phyloP scores from a whole-genome alignment of 2,113 vertebrate species.

The Dicentrarchus labrax region DNA sequence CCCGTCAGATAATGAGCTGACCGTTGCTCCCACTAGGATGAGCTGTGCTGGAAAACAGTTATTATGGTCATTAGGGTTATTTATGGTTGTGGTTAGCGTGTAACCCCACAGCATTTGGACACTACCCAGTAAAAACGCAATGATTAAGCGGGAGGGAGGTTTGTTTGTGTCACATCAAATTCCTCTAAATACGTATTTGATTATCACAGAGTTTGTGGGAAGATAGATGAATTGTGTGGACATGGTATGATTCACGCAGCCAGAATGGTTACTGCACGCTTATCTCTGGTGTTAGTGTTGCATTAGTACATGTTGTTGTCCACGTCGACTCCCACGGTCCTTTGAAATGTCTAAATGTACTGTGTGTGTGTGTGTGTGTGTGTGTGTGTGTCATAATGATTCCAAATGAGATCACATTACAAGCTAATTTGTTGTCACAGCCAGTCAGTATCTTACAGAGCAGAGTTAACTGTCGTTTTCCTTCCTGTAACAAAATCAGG shows the following conservation, averaged over 20 bases:
- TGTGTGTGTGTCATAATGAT: conserved; percentile 12
- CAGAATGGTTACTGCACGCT: conserved; percentile 11
- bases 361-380: conserved; percentile 5
- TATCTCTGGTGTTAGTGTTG: conserved; percentile 26
- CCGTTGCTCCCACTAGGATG: conserved; percentile 29
- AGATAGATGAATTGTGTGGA: conserved; percentile 11
- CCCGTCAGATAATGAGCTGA: conserved; percentile 44
- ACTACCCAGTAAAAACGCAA: conserved; percentile 15
- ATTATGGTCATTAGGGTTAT: conserved; percentile 73
- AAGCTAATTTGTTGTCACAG: conserved; percentile 34
- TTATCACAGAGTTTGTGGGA: conserved; percentile 13
- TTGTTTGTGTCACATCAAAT: conserved; percentile 37
- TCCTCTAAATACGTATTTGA: conserved; percentile 28
- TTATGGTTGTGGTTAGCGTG: conserved; percentile 60
- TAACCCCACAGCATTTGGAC: conserved; percentile 42
- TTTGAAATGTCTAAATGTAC: conserved; percentile 2
- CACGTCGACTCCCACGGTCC: conserved; percentile 17
- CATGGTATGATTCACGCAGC: conserved; percentile 23
- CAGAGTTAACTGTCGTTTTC: conserved; percentile 63
- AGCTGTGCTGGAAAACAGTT: conserved; percentile 67
- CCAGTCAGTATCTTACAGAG: conserved; percentile 43
- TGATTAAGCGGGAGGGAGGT: neutral
- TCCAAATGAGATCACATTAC: conserved; percentile 51
- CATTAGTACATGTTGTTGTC: conserved; percentile 8
- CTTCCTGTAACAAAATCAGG: conserved; percentile 67